phyloP scores from a whole-genome alignment of 1,140 invertebrate genomes.

The Pogonus chalceus region DNA sequence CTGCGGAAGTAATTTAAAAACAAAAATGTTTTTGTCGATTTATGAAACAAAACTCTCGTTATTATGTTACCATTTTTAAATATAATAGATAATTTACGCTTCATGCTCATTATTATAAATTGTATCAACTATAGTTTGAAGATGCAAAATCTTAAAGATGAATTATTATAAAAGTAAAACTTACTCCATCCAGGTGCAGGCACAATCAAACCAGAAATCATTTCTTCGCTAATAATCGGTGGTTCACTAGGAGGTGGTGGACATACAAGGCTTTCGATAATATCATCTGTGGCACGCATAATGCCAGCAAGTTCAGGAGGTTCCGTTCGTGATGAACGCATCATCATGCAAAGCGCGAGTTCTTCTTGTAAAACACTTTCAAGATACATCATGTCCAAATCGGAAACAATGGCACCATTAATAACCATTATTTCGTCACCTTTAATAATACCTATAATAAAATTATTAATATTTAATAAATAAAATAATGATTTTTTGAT shows the following conservation, averaged over 20 bases:
- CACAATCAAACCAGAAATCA: constrained; percentile 91
- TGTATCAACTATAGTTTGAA: no score
- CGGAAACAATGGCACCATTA: constrained; percentile 93
- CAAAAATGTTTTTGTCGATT: no score
- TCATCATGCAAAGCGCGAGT: constrained; percentile 92
- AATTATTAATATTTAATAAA: constrained; percentile 1
- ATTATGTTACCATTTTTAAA: no score
- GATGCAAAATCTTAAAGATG: no score
- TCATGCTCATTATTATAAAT: no score
- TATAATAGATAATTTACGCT: no score
- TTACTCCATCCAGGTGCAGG: constrained; percentile 88
- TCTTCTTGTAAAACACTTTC: constrained; percentile 93
- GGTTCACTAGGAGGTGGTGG: constrained; percentile 89
- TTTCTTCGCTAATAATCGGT: constrained; percentile 86
- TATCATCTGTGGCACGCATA: constrained; percentile 78
- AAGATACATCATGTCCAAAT: constrained; percentile 98
- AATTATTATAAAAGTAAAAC: constrained; percentile 26
- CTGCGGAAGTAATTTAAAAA: no score
- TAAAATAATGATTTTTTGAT: no score
- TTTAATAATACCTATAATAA: constrained; percentile 76
- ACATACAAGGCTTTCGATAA: constrained; percentile 91
- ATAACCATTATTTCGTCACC: constrained; percentile 98
- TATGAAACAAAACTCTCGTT: no score
- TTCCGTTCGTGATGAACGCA: constrained; percentile 90
- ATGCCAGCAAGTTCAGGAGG: constrained; percentile 78